Conservation (phyloP, 2,888 invertebrate genomes). For the Tenthredo livida region DNA sequence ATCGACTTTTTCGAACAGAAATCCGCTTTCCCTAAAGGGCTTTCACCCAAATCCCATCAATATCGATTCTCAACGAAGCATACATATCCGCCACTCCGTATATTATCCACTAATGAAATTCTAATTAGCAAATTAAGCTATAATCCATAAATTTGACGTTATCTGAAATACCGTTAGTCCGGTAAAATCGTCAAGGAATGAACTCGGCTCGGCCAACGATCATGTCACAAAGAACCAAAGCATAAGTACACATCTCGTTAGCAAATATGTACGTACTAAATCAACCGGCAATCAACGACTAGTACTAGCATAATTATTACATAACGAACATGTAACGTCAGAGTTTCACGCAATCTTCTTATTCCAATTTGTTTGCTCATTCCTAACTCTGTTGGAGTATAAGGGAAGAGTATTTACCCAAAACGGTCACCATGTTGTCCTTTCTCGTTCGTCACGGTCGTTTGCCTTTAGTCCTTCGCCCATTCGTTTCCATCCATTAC, state of each 20-base stretch:
- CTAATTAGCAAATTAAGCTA: neutral
- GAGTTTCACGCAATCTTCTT: neutral
- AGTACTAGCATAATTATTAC: neutral
- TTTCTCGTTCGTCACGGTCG: neutral
- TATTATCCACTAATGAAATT: constrained; percentile 3
- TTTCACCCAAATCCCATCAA: neutral
- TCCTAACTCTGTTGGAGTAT: neutral
- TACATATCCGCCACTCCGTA: neutral
- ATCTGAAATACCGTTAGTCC: neutral
- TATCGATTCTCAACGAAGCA: neutral
- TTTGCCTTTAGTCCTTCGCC: neutral
- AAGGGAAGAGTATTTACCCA: neutral
- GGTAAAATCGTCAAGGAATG: neutral
- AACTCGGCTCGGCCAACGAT: neutral
- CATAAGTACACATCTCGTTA: neutral
- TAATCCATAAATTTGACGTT: neutral
- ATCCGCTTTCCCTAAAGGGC: neutral
- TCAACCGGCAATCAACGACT: neutral
- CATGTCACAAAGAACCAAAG: too few species aligned
- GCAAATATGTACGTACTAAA: neutral
- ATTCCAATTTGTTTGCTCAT: neutral
- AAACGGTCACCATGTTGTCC: neutral
- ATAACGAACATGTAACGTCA: neutral
- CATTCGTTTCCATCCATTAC: constrained; percentile 27
- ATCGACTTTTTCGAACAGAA: neutral